A percentile compares a stretch with the other conserved stretches of the same genome.
Conservation (phyloP, 2,797 vertebrate genomes). For the Erithacus rubecula region DNA sequence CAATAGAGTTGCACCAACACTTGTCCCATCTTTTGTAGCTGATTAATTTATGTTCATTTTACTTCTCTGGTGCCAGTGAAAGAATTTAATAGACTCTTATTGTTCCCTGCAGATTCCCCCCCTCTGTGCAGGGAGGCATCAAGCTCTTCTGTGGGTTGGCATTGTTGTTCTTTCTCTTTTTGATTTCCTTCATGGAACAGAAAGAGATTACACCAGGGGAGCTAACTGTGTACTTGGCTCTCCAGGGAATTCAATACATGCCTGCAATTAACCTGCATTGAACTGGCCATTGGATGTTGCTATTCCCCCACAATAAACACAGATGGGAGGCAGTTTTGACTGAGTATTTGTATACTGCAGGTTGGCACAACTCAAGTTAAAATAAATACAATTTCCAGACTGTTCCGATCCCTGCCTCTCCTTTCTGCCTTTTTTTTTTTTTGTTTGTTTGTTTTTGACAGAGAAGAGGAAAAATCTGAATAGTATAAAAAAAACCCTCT, state of each 20-base stretch:
- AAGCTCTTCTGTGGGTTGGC: slow-evolving; percentile 38
- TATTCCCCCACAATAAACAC: slow-evolving; percentile 50
- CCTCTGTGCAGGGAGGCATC: slow-evolving; percentile 2
- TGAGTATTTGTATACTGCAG: slow-evolving; percentile 56
- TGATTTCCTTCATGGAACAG: slow-evolving; percentile 57
- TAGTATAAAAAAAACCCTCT: not conserved
- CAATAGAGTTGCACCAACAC: slow-evolving; percentile 33
- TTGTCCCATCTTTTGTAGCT: slow-evolving; percentile 33
- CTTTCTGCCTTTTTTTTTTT: not conserved
- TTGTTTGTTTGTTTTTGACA: not conserved
- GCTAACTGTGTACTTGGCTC: not conserved
- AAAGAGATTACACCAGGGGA: slow-evolving; percentile 53
- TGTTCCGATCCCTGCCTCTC: slow-evolving; percentile 4
- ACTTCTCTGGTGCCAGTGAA: not conserved
- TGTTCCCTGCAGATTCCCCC: slow-evolving; percentile 43
- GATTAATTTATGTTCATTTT: slow-evolving; percentile 62
- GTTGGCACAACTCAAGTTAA: slow-evolving; percentile 63
- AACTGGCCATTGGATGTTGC: slow-evolving; percentile 43
- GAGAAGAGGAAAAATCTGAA: slow-evolving; percentile 1
- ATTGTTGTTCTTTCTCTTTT: slow-evolving; percentile 56
- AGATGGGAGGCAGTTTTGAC: slow-evolving; percentile 62
- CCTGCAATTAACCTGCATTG: slow-evolving; percentile 61
- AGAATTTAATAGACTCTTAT: slow-evolving; percentile 60
- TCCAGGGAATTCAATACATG: slow-evolving; percentile 26
- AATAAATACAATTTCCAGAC: slow-evolving; percentile 67